phyloP scores from a whole-genome alignment of 2,113 vertebrate genomes.

The Hemicordylus capensis region DNA sequence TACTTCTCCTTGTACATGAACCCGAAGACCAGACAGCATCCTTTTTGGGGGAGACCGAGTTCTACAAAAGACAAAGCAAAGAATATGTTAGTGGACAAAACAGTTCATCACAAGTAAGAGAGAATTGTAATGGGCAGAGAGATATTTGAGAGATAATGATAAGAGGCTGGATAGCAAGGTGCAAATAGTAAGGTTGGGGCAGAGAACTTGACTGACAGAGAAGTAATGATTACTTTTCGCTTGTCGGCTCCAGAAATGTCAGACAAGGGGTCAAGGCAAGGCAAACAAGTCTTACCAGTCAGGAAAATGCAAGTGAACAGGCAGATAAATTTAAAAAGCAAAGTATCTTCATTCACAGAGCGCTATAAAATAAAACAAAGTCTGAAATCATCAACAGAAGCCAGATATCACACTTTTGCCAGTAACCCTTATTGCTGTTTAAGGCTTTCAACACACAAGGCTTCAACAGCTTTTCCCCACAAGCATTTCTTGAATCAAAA shows the following conservation, averaged over 20 bases:
- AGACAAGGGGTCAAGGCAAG: not conserved
- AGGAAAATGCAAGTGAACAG: not conserved
- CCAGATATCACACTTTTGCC: not conserved
- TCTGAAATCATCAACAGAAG: not conserved
- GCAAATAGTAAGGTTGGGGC: not conserved
- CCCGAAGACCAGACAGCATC: slow-evolving; percentile 82
- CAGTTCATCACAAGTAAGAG: not conserved
- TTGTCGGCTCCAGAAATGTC: not conserved
- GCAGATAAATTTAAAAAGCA: not conserved
- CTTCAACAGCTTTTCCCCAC: not conserved
- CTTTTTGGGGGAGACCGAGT: slow-evolving; percentile 81
- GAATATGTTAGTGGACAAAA: slow-evolving; percentile 19
- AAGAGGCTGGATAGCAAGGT: not conserved
- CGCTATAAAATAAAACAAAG: not conserved
- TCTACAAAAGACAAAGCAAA: slow-evolving; percentile 71
- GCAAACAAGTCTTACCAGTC: not conserved
- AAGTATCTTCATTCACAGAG: not conserved
- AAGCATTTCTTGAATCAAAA: not conserved
- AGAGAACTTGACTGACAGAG: not conserved
- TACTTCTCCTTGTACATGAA: slow-evolving; percentile 86
- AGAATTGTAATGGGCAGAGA: accelerated
- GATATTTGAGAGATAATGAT: not conserved
- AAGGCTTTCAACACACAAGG: not conserved
- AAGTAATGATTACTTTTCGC: not conserved
- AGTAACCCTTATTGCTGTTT: not conserved